Percentiles rank a stretch among this genome's conserved stretches.
phyloP scores from a whole-genome alignment of 2,888 invertebrate genomes.

The Apeira syringaria region DNA sequence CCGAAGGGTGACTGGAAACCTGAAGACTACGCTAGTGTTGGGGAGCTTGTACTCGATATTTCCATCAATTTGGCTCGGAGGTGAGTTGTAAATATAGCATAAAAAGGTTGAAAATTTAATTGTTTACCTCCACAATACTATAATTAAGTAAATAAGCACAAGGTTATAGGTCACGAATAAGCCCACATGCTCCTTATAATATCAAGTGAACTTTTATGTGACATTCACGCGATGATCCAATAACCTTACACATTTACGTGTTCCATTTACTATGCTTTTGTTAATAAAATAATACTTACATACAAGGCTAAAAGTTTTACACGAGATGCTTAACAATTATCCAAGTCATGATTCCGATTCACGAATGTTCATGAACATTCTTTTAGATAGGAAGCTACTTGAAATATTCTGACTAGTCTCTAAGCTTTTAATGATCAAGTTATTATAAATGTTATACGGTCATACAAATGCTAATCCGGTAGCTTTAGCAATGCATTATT shows the following conservation, averaged over 20 bases:
- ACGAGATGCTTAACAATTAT: background rate
- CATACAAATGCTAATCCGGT: too few relatives aligned
- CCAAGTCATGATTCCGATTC: background rate
- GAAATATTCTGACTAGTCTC: too few relatives aligned
- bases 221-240: constrained; percentile 41
- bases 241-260: constrained; percentile 19
- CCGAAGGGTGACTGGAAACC: constrained; percentile 93
- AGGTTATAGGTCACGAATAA: constrained; percentile 3
- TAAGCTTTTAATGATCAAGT: too few relatives aligned
- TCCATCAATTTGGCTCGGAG: constrained; percentile 92
- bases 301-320: constrained; percentile 2
- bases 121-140: too few relatives aligned
- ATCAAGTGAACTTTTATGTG: constrained; percentile 36
- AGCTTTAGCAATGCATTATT: background rate
- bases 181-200: background rate
- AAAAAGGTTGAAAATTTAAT: too few relatives aligned
- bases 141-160: constrained; percentile 1
- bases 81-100: constrained; percentile 86
- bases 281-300: background rate
- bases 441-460: too few relatives aligned
- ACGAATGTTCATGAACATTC: too few relatives aligned
- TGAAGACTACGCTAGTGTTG: constrained; percentile 93
- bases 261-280: background rate
- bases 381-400: too few relatives aligned
- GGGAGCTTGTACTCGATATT: constrained; percentile 93